These are phyloP conservation scores for Pocillopora grandis DNA, from an alignment of 92 coral and sea anemone genomes.

Conservation along the genomic window DNA sequence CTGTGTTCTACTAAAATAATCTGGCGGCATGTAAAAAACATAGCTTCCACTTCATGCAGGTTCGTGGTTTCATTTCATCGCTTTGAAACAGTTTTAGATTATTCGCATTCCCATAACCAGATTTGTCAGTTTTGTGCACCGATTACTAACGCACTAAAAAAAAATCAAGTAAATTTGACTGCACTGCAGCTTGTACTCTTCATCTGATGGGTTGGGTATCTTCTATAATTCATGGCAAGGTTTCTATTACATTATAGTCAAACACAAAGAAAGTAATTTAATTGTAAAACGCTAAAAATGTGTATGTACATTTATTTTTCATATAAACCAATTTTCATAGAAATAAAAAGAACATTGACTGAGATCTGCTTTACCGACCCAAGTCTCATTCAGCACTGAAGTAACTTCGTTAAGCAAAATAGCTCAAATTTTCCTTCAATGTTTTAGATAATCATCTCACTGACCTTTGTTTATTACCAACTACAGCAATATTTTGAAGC, in stretches of 20 bases:
- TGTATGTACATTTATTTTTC: slow-evolving; percentile 41
- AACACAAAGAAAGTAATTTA: not conserved
- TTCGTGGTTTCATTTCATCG: too few species aligned
- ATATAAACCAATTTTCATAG: slow-evolving; percentile 25
- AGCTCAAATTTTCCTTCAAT: too few species aligned
- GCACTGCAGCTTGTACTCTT: not conserved
- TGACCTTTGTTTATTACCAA: too few species aligned
- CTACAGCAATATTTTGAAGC: too few species aligned
- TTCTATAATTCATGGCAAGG: not conserved
- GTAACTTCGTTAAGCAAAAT: not conserved
- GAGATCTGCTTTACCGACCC: not conserved
- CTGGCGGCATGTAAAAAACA: too few species aligned
- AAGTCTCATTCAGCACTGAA: not conserved
- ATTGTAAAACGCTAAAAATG: not conserved
- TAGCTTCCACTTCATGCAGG: too few species aligned
- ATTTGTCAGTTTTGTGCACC: too few species aligned
- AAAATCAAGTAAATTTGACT: not conserved
- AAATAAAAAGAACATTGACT: slow-evolving; percentile 13
- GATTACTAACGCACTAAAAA: too few species aligned
- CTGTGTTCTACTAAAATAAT: too few species aligned
- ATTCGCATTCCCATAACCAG: too few species aligned
- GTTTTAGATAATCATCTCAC: too few species aligned
- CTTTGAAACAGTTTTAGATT: too few species aligned
- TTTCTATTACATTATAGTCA: not conserved
- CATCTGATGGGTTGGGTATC: not conserved